Evolutionary conservation across 2,888 invertebrate genomes (phyloP).

Genomic region (Anarsia innoxiella): DNA sequence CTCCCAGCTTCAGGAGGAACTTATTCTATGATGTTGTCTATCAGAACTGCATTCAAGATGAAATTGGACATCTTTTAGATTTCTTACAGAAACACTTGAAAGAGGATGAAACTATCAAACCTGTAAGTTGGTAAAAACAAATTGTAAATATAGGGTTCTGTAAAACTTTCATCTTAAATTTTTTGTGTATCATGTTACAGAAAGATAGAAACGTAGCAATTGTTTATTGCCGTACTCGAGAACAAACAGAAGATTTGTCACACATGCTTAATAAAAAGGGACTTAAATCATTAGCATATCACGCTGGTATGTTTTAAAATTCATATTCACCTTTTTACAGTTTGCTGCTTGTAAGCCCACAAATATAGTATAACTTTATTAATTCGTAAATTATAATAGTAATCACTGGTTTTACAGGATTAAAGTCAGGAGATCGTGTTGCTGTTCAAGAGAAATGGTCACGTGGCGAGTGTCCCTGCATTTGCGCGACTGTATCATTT

Average conservation of each 20-base stretch:
- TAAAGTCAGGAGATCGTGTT: slow-evolving; percentile 83
- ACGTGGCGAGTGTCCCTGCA: slow-evolving; percentile 88
- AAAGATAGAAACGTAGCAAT: slow-evolving; percentile 84
- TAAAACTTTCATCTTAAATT: slow-evolving; percentile 6
- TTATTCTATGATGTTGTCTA: slow-evolving; percentile 95
- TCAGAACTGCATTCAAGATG: slow-evolving; percentile 88
- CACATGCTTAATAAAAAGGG: slow-evolving; percentile 82
- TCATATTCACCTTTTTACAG: no score
- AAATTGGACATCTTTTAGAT: slow-evolving; percentile 84
- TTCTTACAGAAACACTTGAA: slow-evolving; percentile 82
- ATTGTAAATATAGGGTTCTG: no score
- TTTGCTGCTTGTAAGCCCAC: background rate
- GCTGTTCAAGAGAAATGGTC: slow-evolving; percentile 95
- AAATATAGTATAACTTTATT: background rate
- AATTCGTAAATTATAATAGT: background rate
- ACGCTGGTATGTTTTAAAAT: slow-evolving; percentile 90
- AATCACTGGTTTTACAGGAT: slow-evolving; percentile 44
- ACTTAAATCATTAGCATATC: slow-evolving; percentile 88
- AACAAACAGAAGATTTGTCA: slow-evolving; percentile 91
- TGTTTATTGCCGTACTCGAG: slow-evolving; percentile 95
- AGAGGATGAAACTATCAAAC: slow-evolving; percentile 67
- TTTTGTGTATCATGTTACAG: slow-evolving; percentile 36
- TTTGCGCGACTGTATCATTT: slow-evolving; percentile 98
- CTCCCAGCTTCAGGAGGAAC: slow-evolving; percentile 93
- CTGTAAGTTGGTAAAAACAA: no score